Evolutionary conservation across 2,797 vertebrate species (phyloP).

Genomic region (Podargus strigoides): DNA sequence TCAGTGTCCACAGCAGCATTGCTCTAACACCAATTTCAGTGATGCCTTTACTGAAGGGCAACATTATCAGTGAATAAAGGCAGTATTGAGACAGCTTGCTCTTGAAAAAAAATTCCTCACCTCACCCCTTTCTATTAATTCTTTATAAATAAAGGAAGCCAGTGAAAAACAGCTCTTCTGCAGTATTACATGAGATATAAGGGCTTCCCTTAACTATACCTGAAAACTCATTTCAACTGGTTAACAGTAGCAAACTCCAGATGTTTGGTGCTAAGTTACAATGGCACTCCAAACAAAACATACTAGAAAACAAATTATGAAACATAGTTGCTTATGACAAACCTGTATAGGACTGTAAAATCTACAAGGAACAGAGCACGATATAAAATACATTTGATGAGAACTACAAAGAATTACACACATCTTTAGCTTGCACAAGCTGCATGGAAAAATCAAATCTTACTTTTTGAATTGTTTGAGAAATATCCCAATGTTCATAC

Average conservation of each 20-base stretch:
- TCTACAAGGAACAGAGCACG: not conserved
- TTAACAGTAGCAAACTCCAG: not conserved
- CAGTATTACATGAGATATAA: not conserved
- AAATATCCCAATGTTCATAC: conserved; percentile 98
- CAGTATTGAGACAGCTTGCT: not conserved
- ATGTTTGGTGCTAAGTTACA: not conserved
- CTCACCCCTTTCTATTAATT: not conserved
- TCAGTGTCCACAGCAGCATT: not conserved
- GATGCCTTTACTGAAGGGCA: not conserved
- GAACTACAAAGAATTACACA: not conserved
- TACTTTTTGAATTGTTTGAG: conserved; percentile 99
- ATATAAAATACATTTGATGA: not conserved
- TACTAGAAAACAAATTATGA: not conserved
- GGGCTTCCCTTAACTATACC: not conserved
- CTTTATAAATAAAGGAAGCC: not conserved
- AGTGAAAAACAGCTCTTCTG: not conserved
- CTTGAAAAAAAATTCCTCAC: not conserved
- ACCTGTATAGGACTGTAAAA: not conserved
- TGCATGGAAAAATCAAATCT: conserved; percentile 60
- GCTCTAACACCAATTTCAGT: not conserved
- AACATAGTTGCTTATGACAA: not conserved
- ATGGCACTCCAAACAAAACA: not conserved
- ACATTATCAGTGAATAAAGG: not conserved
- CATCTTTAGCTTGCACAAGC: not conserved
- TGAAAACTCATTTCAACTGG: not conserved